Conservation (phyloP, 2,113 vertebrate species). For the Apeltes quadracus region DNA sequence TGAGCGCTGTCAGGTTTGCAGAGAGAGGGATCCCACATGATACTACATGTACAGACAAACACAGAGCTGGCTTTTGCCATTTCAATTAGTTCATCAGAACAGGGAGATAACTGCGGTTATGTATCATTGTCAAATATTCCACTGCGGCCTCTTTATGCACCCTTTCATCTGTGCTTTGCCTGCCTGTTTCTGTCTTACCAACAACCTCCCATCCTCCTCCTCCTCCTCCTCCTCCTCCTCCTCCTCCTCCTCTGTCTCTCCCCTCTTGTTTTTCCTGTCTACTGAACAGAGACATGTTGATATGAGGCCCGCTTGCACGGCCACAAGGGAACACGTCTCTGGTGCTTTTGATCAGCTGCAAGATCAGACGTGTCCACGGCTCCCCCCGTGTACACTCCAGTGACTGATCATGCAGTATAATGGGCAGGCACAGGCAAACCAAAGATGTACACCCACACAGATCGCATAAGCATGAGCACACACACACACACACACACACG, state of each 20-base stretch:
- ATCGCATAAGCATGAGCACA: slow-evolving; percentile 49
- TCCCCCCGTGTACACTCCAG: slow-evolving; percentile 65
- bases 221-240: slow-evolving; percentile 3
- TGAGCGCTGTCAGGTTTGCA: slow-evolving; percentile 27
- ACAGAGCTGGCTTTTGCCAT: slow-evolving; percentile 54
- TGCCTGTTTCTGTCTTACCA: slow-evolving; percentile 59
- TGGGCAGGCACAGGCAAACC: slow-evolving; percentile 66
- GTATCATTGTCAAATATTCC: slow-evolving; percentile 63
- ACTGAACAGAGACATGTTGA: slow-evolving; percentile 80
- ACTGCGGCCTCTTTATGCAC: slow-evolving; percentile 60
- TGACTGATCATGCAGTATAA: slow-evolving; percentile 78
- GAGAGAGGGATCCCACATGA: slow-evolving; percentile 21
- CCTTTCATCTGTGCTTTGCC: slow-evolving; percentile 67
- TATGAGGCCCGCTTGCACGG: slow-evolving; percentile 69
- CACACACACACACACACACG: slow-evolving; percentile 14
- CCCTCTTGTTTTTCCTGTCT: slow-evolving; percentile 76
- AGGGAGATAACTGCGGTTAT: slow-evolving; percentile 55
- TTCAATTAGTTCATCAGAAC: slow-evolving; percentile 61
- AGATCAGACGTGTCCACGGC: slow-evolving; percentile 78
- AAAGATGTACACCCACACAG: slow-evolving; percentile 70
- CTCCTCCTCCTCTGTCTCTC: slow-evolving; percentile 36
- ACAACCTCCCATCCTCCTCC: slow-evolving; percentile 4
- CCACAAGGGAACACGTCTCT: slow-evolving; percentile 73
- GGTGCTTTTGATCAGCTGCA: slow-evolving; percentile 79
- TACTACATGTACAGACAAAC: slow-evolving; percentile 14